A percentile compares a stretch with the other conserved stretches of the same genome.
These are phyloP conservation scores for Anthoscopus minutus DNA, from an alignment of 2,113 vertebrate species.

Conservation along the genomic window DNA sequence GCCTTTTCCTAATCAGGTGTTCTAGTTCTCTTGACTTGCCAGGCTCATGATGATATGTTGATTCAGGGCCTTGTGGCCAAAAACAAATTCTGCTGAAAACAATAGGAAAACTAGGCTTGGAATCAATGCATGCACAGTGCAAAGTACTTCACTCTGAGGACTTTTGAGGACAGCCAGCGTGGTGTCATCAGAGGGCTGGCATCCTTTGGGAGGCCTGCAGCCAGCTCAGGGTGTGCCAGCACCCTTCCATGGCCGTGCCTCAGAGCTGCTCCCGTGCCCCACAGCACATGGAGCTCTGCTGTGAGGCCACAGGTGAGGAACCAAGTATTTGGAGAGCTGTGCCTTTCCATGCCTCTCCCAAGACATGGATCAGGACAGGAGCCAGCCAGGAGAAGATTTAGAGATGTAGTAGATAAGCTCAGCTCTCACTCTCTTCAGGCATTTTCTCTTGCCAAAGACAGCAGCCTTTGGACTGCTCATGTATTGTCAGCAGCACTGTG, in stretches of 20 bases:
- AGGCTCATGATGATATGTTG: background rate
- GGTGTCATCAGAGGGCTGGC: background rate
- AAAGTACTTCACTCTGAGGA: background rate
- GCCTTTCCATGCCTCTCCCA: background rate
- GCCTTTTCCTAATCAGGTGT: background rate
- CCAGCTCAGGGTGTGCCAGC: background rate
- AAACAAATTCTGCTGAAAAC: conserved; percentile 11
- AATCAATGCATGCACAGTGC: background rate
- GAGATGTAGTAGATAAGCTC: background rate
- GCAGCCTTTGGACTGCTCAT: background rate
- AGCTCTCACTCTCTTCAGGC: background rate
- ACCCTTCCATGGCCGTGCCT: background rate
- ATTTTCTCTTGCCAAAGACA: background rate
- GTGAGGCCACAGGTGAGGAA: background rate
- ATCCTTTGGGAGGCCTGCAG: background rate
- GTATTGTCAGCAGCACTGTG: background rate
- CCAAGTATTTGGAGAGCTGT: background rate
- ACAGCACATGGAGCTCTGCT: background rate
- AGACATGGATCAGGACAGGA: background rate
- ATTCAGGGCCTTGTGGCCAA: background rate
- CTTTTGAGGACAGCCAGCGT: background rate
- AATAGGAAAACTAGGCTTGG: conserved; percentile 33
- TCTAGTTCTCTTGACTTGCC: background rate
- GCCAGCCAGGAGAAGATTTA: background rate
- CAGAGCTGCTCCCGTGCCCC: background rate